Conservation (phyloP, 1,140 invertebrate species). For the Melitaea cinxia region DNA sequence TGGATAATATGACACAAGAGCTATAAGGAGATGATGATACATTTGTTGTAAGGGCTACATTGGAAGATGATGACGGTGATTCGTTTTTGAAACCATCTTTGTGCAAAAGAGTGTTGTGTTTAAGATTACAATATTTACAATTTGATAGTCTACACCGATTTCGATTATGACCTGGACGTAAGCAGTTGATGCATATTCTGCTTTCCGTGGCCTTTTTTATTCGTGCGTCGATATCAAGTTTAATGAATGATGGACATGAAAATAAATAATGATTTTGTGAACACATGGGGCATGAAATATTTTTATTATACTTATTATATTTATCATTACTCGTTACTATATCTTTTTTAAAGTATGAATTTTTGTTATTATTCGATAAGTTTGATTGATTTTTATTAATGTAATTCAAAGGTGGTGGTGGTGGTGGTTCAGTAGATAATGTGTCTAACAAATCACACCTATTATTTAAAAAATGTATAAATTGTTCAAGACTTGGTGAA, state of each 20-base stretch:
- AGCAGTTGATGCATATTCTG: neutral
- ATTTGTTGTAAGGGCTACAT: no score
- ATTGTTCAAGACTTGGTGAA: neutral
- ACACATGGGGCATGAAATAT: conserved; percentile 2
- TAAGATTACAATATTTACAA: neutral
- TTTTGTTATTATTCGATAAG: no score
- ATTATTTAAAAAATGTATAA: neutral
- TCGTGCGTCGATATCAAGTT: conserved; percentile 3
- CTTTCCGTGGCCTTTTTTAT: conserved; percentile 3
- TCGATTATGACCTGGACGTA: conserved; percentile 6
- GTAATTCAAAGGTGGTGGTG: neutral
- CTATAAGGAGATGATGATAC: no score
- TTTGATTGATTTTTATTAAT: neutral
- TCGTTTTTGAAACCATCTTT: no score
- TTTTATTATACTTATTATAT: no score
- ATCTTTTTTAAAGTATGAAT: no score
- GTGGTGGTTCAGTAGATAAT: neutral
- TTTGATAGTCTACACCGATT: no score
- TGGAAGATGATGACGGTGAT: no score
- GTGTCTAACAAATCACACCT: neutral
- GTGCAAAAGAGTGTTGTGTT: neutral
- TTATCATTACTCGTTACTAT: no score
- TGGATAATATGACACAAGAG: no score
- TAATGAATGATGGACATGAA: neutral
- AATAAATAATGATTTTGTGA: conserved; percentile 4